Evolutionary conservation across 2,113 vertebrate species (phyloP).

Genomic region (Cavia aperea): DNA sequence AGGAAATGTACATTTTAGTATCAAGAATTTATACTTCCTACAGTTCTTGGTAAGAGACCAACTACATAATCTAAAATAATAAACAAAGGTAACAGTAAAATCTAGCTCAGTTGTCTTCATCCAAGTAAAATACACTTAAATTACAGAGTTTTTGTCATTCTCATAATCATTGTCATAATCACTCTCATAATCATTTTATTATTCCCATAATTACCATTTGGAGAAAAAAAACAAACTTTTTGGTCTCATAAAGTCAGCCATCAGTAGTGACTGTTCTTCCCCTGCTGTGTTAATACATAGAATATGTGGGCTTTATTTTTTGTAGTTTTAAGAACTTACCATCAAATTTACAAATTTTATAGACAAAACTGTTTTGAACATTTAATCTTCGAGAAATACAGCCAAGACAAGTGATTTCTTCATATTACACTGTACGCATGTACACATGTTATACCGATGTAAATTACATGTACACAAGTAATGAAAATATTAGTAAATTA

Average conservation of each 20-base stretch:
- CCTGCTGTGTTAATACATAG: background rate
- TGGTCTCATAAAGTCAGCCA: background rate
- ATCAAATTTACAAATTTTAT: background rate
- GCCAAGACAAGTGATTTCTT: background rate
- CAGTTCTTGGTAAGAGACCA: background rate
- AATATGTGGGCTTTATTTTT: background rate
- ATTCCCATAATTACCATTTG: background rate
- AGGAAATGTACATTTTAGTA: background rate
- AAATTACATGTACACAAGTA: background rate
- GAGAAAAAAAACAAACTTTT: background rate
- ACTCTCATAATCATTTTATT: background rate
- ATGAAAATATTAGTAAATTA: background rate
- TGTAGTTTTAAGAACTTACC: background rate
- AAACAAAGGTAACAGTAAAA: background rate
- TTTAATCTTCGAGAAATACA: background rate
- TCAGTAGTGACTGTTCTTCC: background rate
- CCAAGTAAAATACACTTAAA: conserved; percentile 10
- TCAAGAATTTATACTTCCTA: background rate
- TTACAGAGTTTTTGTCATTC: background rate
- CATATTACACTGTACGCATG: background rate
- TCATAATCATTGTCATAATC: background rate
- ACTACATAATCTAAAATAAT: background rate
- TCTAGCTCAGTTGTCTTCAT: background rate
- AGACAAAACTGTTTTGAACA: background rate
- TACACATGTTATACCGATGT: background rate